Conservation (phyloP, 1,140 invertebrate genomes). For the Trichonephila inaurata region DNA sequence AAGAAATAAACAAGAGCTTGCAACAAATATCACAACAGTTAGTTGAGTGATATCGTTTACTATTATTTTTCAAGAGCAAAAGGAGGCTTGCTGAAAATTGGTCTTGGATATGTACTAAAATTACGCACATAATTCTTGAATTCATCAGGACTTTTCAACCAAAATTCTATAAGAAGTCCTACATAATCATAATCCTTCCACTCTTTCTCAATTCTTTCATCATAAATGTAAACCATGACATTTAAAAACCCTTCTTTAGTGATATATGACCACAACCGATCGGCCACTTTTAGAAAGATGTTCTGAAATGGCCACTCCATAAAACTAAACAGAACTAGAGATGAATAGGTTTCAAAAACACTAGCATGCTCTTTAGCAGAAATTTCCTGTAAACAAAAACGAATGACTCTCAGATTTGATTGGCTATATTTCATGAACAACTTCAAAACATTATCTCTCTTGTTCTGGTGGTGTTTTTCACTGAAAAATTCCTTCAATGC, state of each 20-base stretch:
- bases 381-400: not conserved
- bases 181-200: not conserved
- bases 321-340: not conserved
- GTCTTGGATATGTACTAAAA: too few relatives aligned
- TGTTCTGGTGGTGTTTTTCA: not conserved
- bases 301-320: not conserved
- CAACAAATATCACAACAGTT: too few relatives aligned
- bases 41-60: too few relatives aligned
- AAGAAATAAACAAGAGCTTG: too few relatives aligned
- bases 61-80: too few relatives aligned
- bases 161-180: not conserved
- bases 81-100: too few relatives aligned
- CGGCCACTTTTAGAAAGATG: not conserved
- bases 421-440: not conserved
- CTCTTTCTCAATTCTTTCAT: not conserved
- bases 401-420: not conserved
- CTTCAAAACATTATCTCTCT: not conserved
- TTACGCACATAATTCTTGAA: not conserved
- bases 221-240: not conserved
- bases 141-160: not conserved
- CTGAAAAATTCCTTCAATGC: not conserved
- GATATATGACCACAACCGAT: not conserved
- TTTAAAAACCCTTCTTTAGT: not conserved
- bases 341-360: not conserved
- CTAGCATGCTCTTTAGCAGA: not conserved